Evolutionary conservation across 2,797 vertebrate species (phyloP), one percentile per base, ranked within the genome.

Genomic region (Geotrypetes seraphini): DNA sequence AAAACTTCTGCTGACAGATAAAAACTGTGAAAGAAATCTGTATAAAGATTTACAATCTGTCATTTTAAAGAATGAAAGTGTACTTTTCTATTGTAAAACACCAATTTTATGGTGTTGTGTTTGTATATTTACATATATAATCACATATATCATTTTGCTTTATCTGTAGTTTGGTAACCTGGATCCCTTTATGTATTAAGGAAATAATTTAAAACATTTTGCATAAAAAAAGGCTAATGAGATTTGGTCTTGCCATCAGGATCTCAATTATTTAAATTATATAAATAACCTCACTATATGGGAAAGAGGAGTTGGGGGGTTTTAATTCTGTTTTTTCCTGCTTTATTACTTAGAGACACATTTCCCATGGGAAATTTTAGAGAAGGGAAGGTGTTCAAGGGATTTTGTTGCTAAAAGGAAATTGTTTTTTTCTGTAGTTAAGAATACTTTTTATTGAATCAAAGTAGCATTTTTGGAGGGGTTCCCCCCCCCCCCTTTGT

Each of bases 21-120:
- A 41, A n/a, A 63, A 53, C 61, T 75, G 56, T 64, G 67, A 58
- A 66, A 33, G 46, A 33, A 28, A 46, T 41, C 39, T 46, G 25
- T 43, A 22, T 28, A 25, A 60, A 37, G 51, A n/a, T n/a, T 35
- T 44, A 53, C 39, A 36, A 10, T 52, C 43, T 53, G 11, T 31
- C 28, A 47, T 38, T 54, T 16, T 30, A 46, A 24, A 31, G 54
- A 36, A 42, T 17, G 14, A 7, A 10, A n/a, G n/a, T 41, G 33
- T 43, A 39, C n/a, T n/a, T n/a, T 43, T 32, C 31, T 44, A 33
- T 13, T 31, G 33, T 49, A 45, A 18, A 16, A 25, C 28, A 23
- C 43, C 27, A 15, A 2, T 43, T 39, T 37, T 22, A 6, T 20
- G 36, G 29, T 43, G 25, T 53, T 45, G 48, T 31, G 13, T 27